phyloP scores from a whole-genome alignment of 2,888 invertebrate genomes.

The Drosophila nigricruria region DNA sequence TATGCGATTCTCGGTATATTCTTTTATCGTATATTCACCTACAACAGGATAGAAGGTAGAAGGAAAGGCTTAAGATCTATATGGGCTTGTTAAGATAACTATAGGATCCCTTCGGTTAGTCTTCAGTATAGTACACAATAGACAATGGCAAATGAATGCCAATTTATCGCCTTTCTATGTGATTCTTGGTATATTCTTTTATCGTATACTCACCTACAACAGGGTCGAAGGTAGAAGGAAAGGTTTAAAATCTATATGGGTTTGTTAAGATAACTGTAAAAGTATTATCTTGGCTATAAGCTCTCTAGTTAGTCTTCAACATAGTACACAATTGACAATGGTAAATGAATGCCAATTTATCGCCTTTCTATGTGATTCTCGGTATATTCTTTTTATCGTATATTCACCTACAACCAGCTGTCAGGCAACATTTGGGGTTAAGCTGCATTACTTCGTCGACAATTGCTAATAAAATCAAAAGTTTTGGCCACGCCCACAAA shows the following conservation, averaged over 20 bases:
- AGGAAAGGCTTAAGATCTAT: too few relatives aligned
- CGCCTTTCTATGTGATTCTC: conserved; percentile 20
- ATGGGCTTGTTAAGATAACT: too few relatives aligned
- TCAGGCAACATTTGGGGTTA: conserved; percentile 47
- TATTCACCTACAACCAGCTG: conserved; percentile 13
- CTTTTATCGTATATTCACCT: conserved; percentile 12
- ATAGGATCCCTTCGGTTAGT: too few relatives aligned
- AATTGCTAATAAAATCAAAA: conserved; percentile 80
- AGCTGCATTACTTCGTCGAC: conserved; percentile 55
- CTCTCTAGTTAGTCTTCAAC: too few relatives aligned
- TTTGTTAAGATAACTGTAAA: too few relatives aligned
- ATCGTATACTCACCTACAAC: background rate
- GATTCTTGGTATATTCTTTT: conserved; percentile 36
- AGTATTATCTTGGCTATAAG: too few relatives aligned
- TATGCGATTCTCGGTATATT: conserved; percentile 33
- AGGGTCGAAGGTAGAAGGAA: too few relatives aligned
- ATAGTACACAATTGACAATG: background rate
- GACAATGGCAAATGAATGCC: background rate
- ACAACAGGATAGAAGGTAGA: too few relatives aligned
- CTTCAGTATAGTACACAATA: background rate
- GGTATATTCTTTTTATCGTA: conserved; percentile 32
- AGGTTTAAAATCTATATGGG: too few relatives aligned
- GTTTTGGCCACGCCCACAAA: conserved; percentile 43
- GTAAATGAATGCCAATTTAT: background rate
- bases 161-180: background rate